Percentiles rank a stretch among this genome's conserved stretches.
phyloP scores from a whole-genome alignment of 2,888 invertebrate species.

The Kryphioiulus occultus region DNA sequence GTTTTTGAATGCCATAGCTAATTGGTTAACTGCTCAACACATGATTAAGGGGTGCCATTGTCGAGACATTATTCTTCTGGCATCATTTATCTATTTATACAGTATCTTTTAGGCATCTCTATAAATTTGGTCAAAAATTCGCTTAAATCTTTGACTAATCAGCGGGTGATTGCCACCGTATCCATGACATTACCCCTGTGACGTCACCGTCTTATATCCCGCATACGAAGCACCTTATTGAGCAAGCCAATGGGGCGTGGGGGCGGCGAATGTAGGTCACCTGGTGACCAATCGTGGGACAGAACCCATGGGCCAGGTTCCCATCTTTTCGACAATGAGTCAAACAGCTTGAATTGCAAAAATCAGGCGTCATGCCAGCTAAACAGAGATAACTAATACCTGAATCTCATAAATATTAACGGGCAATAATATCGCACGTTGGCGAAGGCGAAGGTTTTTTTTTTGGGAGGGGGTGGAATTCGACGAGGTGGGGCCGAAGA shows the following conservation, averaged over 20 bases:
- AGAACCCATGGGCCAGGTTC: background rate
- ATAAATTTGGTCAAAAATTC: too few relatives aligned
- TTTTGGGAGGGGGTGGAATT: constrained; percentile 10
- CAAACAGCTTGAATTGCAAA: constrained; percentile 19
- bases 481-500: background rate
- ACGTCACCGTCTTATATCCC: background rate
- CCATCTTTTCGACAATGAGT: constrained; percentile 24
- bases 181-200: background rate
- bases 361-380: background rate
- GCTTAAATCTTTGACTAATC: background rate
- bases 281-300: background rate
- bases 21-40: too few relatives aligned
- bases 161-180: background rate
- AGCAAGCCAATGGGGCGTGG: background rate
- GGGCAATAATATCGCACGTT: background rate
- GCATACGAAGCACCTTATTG: background rate
- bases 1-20: too few relatives aligned
- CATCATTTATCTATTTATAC: too few relatives aligned
- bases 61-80: too few relatives aligned
- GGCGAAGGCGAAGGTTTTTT: background rate
- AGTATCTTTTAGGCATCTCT: too few relatives aligned
- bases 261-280: background rate
- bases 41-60: too few relatives aligned
- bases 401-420: constrained; percentile 21
- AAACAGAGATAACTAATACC: constrained; percentile 25